Evolutionary conservation across 1,140 invertebrate genomes (phyloP).

Genomic region (Gonioctena quinquepunctata): DNA sequence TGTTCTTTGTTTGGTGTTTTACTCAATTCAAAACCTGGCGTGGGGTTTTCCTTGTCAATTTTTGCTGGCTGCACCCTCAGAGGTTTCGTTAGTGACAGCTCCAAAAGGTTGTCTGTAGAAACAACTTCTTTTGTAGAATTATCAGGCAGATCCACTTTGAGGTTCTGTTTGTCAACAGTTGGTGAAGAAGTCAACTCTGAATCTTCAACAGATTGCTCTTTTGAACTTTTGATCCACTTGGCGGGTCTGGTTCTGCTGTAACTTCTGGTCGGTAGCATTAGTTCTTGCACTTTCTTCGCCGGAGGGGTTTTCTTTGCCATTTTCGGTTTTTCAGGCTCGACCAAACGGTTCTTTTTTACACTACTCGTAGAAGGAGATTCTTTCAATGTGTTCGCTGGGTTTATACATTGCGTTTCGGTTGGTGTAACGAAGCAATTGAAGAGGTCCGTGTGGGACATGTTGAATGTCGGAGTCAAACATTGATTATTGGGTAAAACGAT

Average conservation of each 20-base stretch:
- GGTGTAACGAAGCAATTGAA: not conserved
- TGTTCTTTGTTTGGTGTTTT: not conserved
- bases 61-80: not conserved
- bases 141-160: not conserved
- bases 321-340: not conserved
- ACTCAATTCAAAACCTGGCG: not conserved
- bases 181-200: not conserved
- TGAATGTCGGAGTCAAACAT: not conserved
- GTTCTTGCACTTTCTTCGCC: not conserved
- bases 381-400: not conserved
- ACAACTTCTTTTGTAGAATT: not conserved
- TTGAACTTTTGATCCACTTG: not conserved
- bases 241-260: not conserved
- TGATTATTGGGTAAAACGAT: slow-evolving; percentile 7
- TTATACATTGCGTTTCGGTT: not conserved
- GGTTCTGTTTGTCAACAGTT: not conserved
- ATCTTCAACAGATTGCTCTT: not conserved
- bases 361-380: too few species aligned
- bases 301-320: not conserved
- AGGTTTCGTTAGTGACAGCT: not conserved
- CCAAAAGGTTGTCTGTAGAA: not conserved
- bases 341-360: not conserved
- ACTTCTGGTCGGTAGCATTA: not conserved
- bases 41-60: not conserved
- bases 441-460: not conserved